Percentiles rank a stretch among this genome's conserved stretches.
Evolutionary conservation across 2,113 vertebrate species (phyloP).

Genomic region (Setophaga petechia): DNA sequence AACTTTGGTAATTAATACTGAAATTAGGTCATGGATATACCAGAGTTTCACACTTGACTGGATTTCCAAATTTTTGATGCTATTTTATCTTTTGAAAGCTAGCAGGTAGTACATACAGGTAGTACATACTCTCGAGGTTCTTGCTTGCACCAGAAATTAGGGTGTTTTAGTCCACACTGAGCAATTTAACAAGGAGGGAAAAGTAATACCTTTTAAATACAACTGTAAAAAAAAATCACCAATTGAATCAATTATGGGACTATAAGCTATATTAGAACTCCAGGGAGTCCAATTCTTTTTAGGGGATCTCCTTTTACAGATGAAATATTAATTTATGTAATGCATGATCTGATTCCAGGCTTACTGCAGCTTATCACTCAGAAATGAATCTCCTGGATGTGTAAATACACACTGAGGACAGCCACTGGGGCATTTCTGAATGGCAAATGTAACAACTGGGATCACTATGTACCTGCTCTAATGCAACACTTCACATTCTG

Average conservation of each 20-base stretch:
- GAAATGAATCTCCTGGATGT: not conserved
- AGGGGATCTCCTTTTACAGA: not conserved
- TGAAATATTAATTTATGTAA: constrained; percentile 5
- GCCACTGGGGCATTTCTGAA: not conserved
- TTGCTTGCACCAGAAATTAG: not conserved
- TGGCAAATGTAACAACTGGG: not conserved
- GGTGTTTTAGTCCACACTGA: not conserved
- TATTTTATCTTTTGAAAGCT: not conserved
- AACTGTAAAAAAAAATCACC: not conserved
- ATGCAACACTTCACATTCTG: not conserved
- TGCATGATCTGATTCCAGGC: not conserved
- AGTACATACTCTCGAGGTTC: not conserved
- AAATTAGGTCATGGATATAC: not conserved
- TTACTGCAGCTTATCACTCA: not conserved
- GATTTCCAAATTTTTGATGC: not conserved
- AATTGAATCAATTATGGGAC: not conserved
- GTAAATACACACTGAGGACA: not conserved
- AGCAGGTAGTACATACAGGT: not conserved
- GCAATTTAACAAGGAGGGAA: not conserved
- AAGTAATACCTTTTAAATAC: not conserved
- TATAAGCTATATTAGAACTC: not conserved
- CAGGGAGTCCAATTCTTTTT: not conserved
- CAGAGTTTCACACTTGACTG: not conserved
- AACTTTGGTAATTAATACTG: not conserved
- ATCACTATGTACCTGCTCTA: not conserved